A percentile compares a stretch with the other conserved stretches of the same genome.
These are phyloP conservation scores for Macrostomum cliftonense DNA, from an alignment of 2,888 invertebrate genomes.

Conservation along the genomic window DNA sequence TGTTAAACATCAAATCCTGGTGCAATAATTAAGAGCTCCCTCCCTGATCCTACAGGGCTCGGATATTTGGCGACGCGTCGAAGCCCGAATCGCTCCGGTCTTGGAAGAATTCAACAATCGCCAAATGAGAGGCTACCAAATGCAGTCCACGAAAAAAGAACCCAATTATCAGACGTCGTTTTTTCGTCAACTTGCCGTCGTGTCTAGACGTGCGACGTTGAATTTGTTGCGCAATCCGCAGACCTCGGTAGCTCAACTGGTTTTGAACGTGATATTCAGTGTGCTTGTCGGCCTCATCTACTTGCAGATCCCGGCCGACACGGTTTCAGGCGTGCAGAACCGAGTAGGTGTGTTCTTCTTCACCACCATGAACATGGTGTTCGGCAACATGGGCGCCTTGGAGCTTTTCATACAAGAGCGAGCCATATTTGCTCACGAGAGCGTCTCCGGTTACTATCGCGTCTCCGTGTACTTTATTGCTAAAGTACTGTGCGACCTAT, in stretches of 20 bases:
- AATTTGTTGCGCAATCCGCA: slow-evolving; percentile 32
- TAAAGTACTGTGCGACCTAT: slow-evolving; percentile 13
- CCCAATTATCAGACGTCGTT: no score
- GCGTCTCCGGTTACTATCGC: slow-evolving; percentile 14
- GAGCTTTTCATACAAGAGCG: slow-evolving; percentile 36
- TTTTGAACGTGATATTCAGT: slow-evolving; percentile 19
- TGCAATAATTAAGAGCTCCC: no score
- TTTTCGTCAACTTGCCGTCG: slow-evolving; percentile 7
- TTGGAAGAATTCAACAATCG: no score
- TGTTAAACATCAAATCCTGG: no score
- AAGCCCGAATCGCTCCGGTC: no score
- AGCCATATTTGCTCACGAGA: slow-evolving; percentile 24
- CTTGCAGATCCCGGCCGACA: slow-evolving; percentile 23
- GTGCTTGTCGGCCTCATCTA: slow-evolving; percentile 35
- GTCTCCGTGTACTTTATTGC: slow-evolving; percentile 13
- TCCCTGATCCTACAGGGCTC: no score
- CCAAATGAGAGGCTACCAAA: no score
- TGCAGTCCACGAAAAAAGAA: no score
- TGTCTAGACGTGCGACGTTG: slow-evolving; percentile 23
- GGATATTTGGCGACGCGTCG: no score
- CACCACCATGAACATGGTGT: slow-evolving; percentile 35
- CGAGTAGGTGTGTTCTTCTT: slow-evolving; percentile 37
- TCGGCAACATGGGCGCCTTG: slow-evolving; percentile 34
- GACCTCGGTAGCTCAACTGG: slow-evolving; percentile 27
- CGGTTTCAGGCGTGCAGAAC: slow-evolving; percentile 30